A percentile compares a stretch with the other conserved stretches of the same genome.
Evolutionary conservation across 2,888 invertebrate genomes (phyloP).

Genomic region (Drosophila lacicola): DNA sequence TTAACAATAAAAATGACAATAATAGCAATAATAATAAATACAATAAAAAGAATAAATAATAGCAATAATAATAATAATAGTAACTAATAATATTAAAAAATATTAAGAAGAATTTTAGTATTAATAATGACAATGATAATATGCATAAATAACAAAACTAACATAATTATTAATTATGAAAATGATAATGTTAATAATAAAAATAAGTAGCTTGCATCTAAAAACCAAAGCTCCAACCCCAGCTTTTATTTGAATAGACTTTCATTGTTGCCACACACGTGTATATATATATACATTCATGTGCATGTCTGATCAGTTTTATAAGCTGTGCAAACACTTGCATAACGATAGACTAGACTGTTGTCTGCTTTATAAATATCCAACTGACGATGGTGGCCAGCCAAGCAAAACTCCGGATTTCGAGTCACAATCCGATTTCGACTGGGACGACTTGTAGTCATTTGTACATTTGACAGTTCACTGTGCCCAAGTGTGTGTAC

Average conservation of each 20-base stretch:
- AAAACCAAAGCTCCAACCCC: no score
- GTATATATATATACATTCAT: not conserved
- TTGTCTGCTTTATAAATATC: conserved; percentile 17
- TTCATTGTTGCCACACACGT: no score
- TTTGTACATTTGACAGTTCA: conserved; percentile 43
- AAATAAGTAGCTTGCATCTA: not conserved
- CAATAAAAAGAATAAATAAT: not conserved
- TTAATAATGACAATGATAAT: not conserved
- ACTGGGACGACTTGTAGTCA: conserved; percentile 30
- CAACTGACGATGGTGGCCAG: conserved; percentile 24
- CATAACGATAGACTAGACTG: conserved; percentile 2
- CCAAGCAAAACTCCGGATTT: conserved; percentile 33
- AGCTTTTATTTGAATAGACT: no score
- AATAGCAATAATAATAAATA: not conserved
- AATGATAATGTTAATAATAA: not conserved
- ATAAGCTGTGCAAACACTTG: conserved; percentile 12
- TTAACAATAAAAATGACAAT: not conserved
- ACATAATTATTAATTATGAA: not conserved
- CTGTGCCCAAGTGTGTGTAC: not conserved
- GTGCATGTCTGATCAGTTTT: not conserved
- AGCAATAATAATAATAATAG: not conserved
- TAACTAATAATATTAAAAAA: not conserved
- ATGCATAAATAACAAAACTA: not conserved
- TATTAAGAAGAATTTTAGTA: not conserved
- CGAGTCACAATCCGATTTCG: conserved; percentile 17